Conservation (phyloP, 2,888 invertebrate genomes). For the Sphinx pinastri region DNA sequence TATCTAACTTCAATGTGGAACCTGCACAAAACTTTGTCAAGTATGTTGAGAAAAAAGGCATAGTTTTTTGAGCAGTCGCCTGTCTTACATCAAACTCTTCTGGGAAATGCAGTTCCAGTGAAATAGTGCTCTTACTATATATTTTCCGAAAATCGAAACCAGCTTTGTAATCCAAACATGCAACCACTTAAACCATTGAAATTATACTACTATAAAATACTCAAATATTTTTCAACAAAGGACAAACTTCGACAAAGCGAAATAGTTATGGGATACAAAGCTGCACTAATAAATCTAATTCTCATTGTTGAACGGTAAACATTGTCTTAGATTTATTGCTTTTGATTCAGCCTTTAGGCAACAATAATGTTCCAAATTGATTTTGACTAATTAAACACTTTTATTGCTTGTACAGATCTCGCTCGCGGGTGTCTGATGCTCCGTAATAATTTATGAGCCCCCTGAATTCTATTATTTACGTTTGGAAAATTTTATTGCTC, state of each 20-base stretch:
- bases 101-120: too few relatives aligned
- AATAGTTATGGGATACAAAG: conserved; percentile 27
- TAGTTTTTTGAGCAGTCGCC: too few relatives aligned
- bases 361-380: conserved; percentile 65
- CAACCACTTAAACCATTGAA: not conserved
- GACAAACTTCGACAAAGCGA: conserved; percentile 33
- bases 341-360: conserved; percentile 48
- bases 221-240: conserved; percentile 25
- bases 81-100: too few relatives aligned
- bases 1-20: too few relatives aligned
- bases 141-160: too few relatives aligned
- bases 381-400: conserved; percentile 67
- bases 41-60: too few relatives aligned
- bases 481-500: not conserved
- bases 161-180: too few relatives aligned
- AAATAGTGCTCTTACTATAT: too few relatives aligned
- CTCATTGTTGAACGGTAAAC: conserved; percentile 63
- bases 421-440: conserved; percentile 33
- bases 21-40: too few relatives aligned
- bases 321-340: conserved; percentile 59
- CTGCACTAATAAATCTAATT: conserved; percentile 26
- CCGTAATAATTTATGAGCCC: conserved; percentile 39
- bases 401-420: conserved; percentile 51
- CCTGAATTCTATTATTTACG: conserved; percentile 13
- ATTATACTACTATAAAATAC: not conserved